Base-by-base conservation (phyloP, 2,888 invertebrate species). In the Conomelus anceps region DNA sequence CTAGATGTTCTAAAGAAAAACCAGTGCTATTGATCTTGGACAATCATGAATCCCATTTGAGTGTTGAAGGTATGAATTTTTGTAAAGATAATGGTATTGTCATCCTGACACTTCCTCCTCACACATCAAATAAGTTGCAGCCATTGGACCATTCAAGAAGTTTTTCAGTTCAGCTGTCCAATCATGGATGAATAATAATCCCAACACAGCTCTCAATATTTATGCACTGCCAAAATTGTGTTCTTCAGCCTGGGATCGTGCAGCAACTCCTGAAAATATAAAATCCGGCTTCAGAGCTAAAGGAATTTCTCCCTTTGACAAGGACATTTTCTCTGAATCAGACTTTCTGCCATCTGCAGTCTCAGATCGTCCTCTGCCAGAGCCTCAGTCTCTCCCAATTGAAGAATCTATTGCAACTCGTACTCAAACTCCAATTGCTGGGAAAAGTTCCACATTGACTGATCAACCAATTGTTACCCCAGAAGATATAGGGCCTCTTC, bases 81-180 rank as follows among this genome's bases (percentile, higher is more conserved):
- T 92, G 91, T 63, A 92, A 91, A 90, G 91, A 91, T 34, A 91
- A 92, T 90, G 92, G 92, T 7, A 91, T 93, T 85, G 90, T 92
- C 22, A 89, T 92, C 89, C 88, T 92, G 22, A 91, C 92, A 3
- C 91, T 93, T 89, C 92, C 92, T 22, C 92, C 92, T 7, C 92
- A 92, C 89, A 92, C 91, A 89, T 90, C 91, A 22, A 92, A 92
- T 88, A 91, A 91, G 89, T 88, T 92, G 20, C 92, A 92, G 90
- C 92, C 92, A 41, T 87, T 92, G 26, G 92, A 91, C 86, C 92
- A 6, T 91, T 92, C 41, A 92, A 92, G 88, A 90, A 90, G 23
- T 92, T 90, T 20, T 91, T 91, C 41, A 91, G 91, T 86, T 90
- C 86, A 86, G 90, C 90, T 23, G 90, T 87, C 41, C 90, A 91